Evolutionary conservation across 2,888 invertebrate genomes (phyloP).

Genomic region (Latheticus oryzae): DNA sequence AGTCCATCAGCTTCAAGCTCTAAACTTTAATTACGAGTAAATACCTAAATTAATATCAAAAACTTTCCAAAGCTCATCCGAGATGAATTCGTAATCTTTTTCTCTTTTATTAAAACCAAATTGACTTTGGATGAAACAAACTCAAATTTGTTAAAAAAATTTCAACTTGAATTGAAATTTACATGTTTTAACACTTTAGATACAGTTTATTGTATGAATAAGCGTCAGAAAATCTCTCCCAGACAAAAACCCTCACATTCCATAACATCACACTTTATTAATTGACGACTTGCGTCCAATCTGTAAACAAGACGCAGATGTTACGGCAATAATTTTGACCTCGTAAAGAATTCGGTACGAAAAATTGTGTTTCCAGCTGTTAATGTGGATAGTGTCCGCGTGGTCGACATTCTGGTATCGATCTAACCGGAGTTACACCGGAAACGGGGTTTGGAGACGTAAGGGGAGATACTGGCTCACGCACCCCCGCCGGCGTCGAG

Average conservation of each 20-base stretch:
- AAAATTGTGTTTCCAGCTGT: conserved; percentile 31
- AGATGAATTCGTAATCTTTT: too few species aligned
- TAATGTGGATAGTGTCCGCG: conserved; percentile 43
- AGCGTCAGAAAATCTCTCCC: too few species aligned
- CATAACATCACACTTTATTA: conserved; percentile 11
- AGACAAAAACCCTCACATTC: conserved; percentile 16
- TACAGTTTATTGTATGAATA: too few species aligned
- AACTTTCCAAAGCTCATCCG: too few species aligned
- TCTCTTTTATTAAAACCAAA: too few species aligned
- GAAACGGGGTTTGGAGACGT: conserved; percentile 33
- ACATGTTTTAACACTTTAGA: too few species aligned
- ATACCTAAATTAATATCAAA: too few species aligned
- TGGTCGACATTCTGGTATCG: conserved; percentile 53
- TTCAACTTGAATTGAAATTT: too few species aligned
- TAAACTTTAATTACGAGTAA: too few species aligned
- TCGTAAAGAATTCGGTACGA: conserved; percentile 17
- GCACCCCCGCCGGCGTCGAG: conserved; percentile 51
- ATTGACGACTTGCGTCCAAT: conserved; percentile 18
- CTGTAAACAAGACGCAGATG: conserved; percentile 30
- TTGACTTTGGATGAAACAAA: too few species aligned
- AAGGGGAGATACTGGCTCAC: conserved; percentile 43
- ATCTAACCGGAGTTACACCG: conserved; percentile 42
- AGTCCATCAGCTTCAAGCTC: too few species aligned
- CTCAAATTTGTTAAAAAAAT: too few species aligned
- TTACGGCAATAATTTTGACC: conserved; percentile 13